phyloP scores from a whole-genome alignment of 2,888 invertebrate species.

The Drosophila anceps region DNA sequence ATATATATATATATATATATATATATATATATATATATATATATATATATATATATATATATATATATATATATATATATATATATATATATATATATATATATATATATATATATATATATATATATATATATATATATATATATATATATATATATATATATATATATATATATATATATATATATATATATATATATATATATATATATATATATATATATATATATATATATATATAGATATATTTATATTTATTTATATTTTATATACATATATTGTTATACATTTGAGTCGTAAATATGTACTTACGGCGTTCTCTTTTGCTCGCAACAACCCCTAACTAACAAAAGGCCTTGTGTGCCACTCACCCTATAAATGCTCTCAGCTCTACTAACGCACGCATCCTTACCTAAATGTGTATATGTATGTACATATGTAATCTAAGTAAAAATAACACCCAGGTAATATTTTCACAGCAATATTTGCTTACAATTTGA shows the following conservation, averaged over 20 bases:
- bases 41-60: neutral
- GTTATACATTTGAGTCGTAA: neutral
- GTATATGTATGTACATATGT: slow-evolving; percentile 13
- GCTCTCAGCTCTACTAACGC: slow-evolving; percentile 13
- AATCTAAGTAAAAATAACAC: neutral
- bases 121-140: neutral
- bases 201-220: neutral
- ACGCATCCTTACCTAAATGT: slow-evolving; percentile 19
- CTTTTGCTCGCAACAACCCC: slow-evolving; percentile 57
- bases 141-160: neutral
- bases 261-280: neutral
- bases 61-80: neutral
- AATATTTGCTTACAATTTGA: neutral
- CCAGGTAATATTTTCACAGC: neutral
- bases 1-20: neutral
- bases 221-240: neutral
- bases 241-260: neutral
- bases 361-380: slow-evolving; percentile 74
- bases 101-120: neutral
- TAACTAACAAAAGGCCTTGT: slow-evolving; percentile 48
- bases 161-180: neutral
- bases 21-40: neutral
- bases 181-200: neutral
- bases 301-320: slow-evolving; percentile 27
- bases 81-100: neutral